Percentiles rank a stretch among this genome's conserved stretches.
phyloP scores from a whole-genome alignment of 2,113 vertebrate species.

The Neofelis nebulosa region DNA sequence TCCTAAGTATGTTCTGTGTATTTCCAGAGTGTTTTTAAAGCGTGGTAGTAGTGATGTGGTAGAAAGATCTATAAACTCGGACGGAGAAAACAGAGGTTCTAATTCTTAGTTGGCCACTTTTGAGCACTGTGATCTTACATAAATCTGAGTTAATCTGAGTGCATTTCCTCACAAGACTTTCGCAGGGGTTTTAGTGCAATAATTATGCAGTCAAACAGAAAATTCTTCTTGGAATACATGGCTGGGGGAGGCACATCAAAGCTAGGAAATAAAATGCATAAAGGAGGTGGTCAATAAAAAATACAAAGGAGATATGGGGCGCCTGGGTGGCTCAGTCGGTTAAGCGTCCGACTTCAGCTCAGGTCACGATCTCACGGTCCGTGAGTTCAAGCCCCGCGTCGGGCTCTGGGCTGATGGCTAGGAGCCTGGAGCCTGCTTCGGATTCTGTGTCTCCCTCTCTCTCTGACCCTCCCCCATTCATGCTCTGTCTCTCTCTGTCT shows the following conservation, averaged over 20 bases:
- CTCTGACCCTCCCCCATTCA: no score
- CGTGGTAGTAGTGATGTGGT: background rate
- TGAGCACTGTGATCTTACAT: background rate
- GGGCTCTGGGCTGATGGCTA: no score
- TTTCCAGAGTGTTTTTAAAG: conserved; percentile 30
- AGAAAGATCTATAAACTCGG: background rate
- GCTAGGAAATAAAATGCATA: conserved; percentile 1
- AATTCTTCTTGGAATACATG: background rate
- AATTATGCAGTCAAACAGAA: background rate
- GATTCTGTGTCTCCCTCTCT: no score
- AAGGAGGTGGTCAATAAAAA: background rate
- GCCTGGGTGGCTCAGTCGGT: no score
- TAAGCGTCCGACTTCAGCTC: no score
- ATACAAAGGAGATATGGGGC: background rate
- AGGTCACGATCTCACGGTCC: no score
- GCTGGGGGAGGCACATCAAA: background rate
- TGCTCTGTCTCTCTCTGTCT: no score
- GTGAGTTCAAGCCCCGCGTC: no score
- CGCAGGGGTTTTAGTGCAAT: background rate
- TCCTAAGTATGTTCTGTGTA: background rate
- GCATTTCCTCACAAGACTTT: background rate
- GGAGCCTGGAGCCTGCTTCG: no score
- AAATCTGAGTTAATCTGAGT: conserved; percentile 7
- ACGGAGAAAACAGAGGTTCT: conserved; percentile 18
- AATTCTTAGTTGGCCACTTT: background rate